Evolutionary conservation across 2,113 vertebrate species (phyloP), one percentile per base, ranked within the genome.

Genomic region (Chauna torquata): DNA sequence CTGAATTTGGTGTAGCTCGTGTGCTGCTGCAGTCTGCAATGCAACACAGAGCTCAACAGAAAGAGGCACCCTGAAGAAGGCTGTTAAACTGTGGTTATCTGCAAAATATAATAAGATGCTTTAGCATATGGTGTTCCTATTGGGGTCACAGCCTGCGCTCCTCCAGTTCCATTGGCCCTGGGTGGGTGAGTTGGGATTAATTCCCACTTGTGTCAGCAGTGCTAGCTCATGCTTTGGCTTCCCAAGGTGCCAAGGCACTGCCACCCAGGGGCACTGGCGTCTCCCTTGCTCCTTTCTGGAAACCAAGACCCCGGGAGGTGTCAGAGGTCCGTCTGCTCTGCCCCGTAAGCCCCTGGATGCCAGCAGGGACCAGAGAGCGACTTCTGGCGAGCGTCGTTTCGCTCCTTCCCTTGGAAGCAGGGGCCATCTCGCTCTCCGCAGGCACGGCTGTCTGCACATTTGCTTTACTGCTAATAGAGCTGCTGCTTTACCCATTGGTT

Each of bases 321-420:
- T 4, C 1, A 2, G 16, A 58, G 49, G 58, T 47, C 10, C 2
- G 14, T 10, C 28, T 30, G 55, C 40, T 59, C 7, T 4, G 81
- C 34, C 64, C 54, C 0, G 0, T 2, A 22, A 79, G 42, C 23
- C 15, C 22, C 68, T 61, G 76, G 59, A 12, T 61, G 59, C 50
- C 20, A 3, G 50, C 0, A 3, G 55, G 68, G 64, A 52, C 3
- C 25, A 34, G 62, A 0, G 4, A 68, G 57, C 0, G 1, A 13
- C 30, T 3, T 3, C 45, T 80, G 86, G 47, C 0, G 1, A 28
- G 52, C 0, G 0, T 8, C 24, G 15, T 22, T 71, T 61, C 34
- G 8, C 42, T 15, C 3, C 72, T 68, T 57, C 30, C 68, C 16
- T 25, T 5, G 36, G 52, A 82, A 40, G 30, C 38, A 1, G 61